Conservation (phyloP, 53 echinoderm and acorn worm species). For the Paelopatides confundens region DNA sequence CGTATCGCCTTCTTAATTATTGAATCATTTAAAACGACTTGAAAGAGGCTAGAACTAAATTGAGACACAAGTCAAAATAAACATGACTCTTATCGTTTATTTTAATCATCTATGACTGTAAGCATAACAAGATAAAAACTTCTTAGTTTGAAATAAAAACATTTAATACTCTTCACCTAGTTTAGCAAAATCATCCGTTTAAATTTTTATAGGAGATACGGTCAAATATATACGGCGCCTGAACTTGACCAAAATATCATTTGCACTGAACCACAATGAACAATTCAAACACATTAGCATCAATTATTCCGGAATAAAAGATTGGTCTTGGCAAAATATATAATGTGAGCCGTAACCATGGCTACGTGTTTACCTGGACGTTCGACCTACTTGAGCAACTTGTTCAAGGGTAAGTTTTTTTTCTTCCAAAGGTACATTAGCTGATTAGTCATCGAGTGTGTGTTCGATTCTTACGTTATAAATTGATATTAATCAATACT, state of each 20-base stretch:
- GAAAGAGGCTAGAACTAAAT: too few species aligned
- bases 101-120: background rate
- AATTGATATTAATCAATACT: too few species aligned
- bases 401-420: background rate
- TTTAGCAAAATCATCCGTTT: background rate
- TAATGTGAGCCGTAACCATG: background rate
- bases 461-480: too few species aligned
- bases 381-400: background rate
- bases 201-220: conserved; percentile 20
- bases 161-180: background rate
- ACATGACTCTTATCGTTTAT: background rate
- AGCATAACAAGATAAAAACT: background rate
- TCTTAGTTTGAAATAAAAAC: background rate
- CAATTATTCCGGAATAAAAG: background rate
- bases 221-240: conserved; percentile 29
- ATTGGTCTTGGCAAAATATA: background rate
- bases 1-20: too few species aligned
- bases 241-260: conserved; percentile 31
- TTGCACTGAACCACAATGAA: background rate
- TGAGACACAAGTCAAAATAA: background rate
- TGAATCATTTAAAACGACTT: too few species aligned
- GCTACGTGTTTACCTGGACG: background rate
- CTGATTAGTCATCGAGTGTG: too few species aligned
- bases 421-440: background rate
- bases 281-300: conserved; percentile 8